A percentile compares a stretch with the other conserved stretches of the same genome.
Evolutionary conservation across 2,113 vertebrate species (phyloP).

Genomic region (Gobius niger): DNA sequence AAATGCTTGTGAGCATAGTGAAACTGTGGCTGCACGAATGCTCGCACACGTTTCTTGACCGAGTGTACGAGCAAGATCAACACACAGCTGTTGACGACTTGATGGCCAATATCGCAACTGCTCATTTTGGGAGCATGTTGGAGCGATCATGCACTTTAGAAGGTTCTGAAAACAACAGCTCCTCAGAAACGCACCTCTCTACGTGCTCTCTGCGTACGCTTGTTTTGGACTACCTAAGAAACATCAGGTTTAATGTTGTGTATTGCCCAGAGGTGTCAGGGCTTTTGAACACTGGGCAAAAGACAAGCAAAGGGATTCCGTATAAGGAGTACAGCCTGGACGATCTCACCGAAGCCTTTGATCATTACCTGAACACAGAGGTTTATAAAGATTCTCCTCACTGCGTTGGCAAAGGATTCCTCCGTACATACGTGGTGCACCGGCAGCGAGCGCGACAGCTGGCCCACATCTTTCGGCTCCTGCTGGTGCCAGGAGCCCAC

Average conservation of each 20-base stretch:
- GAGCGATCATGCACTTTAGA: background rate
- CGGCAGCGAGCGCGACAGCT: slow-evolving; percentile 73
- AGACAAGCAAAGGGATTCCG: slow-evolving; percentile 24
- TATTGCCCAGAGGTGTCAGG: slow-evolving; percentile 71
- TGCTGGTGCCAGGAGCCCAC: slow-evolving; percentile 78
- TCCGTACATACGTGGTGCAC: slow-evolving; percentile 51
- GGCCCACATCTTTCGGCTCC: slow-evolving; percentile 72
- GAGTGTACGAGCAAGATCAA: slow-evolving; percentile 69
- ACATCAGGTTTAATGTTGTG: slow-evolving; percentile 42
- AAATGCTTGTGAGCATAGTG: slow-evolving; percentile 57
- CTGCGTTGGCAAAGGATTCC: slow-evolving; percentile 4
- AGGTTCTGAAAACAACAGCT: background rate
- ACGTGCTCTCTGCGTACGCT: slow-evolving; percentile 26
- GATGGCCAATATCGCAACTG: slow-evolving; percentile 58
- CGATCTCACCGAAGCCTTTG: slow-evolving; percentile 63
- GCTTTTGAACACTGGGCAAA: slow-evolving; percentile 5
- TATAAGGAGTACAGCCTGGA: slow-evolving; percentile 72
- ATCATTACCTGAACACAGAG: slow-evolving; percentile 34
- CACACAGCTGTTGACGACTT: slow-evolving; percentile 61
- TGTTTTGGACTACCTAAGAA: slow-evolving; percentile 47
- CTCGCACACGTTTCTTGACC: slow-evolving; percentile 81
- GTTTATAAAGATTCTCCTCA: background rate
- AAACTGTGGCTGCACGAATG: slow-evolving; percentile 87
- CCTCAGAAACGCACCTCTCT: background rate
- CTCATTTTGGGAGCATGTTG: slow-evolving; percentile 51